Evolutionary conservation across 2,113 vertebrate genomes (phyloP), one percentile per base, ranked within the genome.

Genomic region (Pterophyllum scalare): DNA sequence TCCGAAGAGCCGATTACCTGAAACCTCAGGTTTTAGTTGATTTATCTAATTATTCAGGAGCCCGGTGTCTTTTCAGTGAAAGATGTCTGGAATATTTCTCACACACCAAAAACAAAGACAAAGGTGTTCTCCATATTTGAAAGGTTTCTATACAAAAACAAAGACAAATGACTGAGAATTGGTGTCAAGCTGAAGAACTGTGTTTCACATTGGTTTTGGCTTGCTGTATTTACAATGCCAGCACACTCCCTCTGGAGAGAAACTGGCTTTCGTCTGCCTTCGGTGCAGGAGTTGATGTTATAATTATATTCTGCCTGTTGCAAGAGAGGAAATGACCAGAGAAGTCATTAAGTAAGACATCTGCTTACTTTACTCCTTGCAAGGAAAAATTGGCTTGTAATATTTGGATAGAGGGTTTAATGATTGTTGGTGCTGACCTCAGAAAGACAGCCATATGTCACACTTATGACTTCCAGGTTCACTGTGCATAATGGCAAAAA

Each of bases 301-400:
- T 90, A 22, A 82, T 76, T 64, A 13, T 59, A 58, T 82, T 83
- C 46, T 74, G 35, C 9, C 13, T 72, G 80, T 83, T 46, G 7
- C 31, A 43, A 54, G 75, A 58, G 38, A 83, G 80, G 79, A 92
- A 90, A 88, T 79, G 26, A 90, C 33, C 24, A 59, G 38, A 77
- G 74, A 82, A 67, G 40, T 87, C 76, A 88, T 91, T 86, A 74
- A 77, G 75, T 28, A 8, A 62, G 31, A 70, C 22, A 3, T 14
- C 33, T 65, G 84, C 60, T 85, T 86, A 80, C 2, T 2, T 81
- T 89, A 33, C 65, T 65, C 60, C 59, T 13, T 40, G 67, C 70
- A 67, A 72, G 58, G 64, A 82, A 85, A 86, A 70, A 62, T 67
- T 22, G 13, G 31, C 75, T 80, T 57, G 33, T 56, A 62, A 58